Base-by-base conservation (phyloP, 2,113 vertebrate genomes). In the Nannobrachium achirus region DNA sequence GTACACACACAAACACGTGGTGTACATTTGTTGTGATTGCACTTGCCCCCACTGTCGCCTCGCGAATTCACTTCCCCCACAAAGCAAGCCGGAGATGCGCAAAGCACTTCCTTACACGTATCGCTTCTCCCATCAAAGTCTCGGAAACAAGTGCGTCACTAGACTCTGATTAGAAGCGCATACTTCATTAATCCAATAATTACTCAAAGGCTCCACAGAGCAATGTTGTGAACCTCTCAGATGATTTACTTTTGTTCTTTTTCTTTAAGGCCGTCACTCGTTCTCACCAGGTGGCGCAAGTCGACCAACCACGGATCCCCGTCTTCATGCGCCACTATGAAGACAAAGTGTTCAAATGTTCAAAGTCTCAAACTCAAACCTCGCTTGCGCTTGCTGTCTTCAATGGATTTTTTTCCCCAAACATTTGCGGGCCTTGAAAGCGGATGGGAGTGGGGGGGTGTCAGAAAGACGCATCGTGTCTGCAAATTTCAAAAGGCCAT, bases 181-280 rank as follows among this genome's bases (percentile, higher is more conserved):
- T 93, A 94, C 92, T 94, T 82, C 89, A 93, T 79, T 83, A 94
- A 93, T 94, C 93, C 91, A 93, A 92, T 92, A 78, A 93, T 93
- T 94, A 95, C 91, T 46, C 76, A 73, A 76, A 83, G 60, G 53
- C 73, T 76, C 57, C 76, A 74, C 76, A 62, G 69, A 63, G 64
- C 65, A 69, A 75, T 71, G 73, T 75, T 76, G 73, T 82, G 73
- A 82, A 78, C 60, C 69, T 59, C 71, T 78, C 51, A 75, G 63
- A 73, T 80, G 56, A 56, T 67, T 57, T 16, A 0, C n/a, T n/a
- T n/a, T n/a, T n/a, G n/a, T n/a, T n/a, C n/a, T n/a, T n/a, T n/a
- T n/a, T n/a, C n/a, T 75, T 82, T 68, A 59, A 19, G 4, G 50
- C 77, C 80, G 83, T 88, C 84, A 59, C 56, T 11, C 25, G 16